phyloP scores from a whole-genome alignment of 2,113 vertebrate species.

The Cyprinodon variegatus region DNA sequence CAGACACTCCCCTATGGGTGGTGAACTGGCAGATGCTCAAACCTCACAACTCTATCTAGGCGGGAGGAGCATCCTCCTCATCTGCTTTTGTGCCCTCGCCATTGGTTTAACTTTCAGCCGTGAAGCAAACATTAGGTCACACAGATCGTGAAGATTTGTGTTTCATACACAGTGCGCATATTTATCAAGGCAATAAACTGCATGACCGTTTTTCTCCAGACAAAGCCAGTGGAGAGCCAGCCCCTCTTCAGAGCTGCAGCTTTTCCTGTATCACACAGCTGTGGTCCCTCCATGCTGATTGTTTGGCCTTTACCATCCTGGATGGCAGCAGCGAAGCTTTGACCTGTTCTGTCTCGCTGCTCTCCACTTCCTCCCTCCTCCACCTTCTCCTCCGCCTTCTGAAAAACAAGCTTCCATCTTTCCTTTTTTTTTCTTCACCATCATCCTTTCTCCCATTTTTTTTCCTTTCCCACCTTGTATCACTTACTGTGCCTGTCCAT shows the following conservation, averaged over 20 bases:
- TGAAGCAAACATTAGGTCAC: slow-evolving; percentile 33
- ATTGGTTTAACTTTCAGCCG: slow-evolving; percentile 51
- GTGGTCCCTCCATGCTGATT: slow-evolving; percentile 62
- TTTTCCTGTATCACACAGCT: slow-evolving; percentile 54
- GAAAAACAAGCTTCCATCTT: slow-evolving; percentile 52
- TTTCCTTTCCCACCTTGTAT: slow-evolving; percentile 39
- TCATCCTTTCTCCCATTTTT: slow-evolving; percentile 42
- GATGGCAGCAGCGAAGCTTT: slow-evolving; percentile 63
- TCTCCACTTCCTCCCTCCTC: slow-evolving; percentile 51
- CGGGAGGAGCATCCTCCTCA: slow-evolving; percentile 71
- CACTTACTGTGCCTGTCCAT: slow-evolving; percentile 62
- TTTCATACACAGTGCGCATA: neutral
- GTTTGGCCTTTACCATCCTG: slow-evolving; percentile 71
- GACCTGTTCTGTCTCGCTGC: slow-evolving; percentile 57
- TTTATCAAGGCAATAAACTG: neutral
- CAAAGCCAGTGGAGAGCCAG: slow-evolving; percentile 27
- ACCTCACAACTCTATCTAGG: slow-evolving; percentile 71
- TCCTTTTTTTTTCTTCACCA: slow-evolving; percentile 47
- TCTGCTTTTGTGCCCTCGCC: slow-evolving; percentile 67
- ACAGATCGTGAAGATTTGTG: slow-evolving; percentile 1
- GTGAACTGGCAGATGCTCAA: slow-evolving; percentile 81
- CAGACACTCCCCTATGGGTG: slow-evolving; percentile 77
- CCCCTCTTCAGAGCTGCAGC: slow-evolving; percentile 34
- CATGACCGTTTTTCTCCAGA: slow-evolving; percentile 14
- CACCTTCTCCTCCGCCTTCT: slow-evolving; percentile 47